Conservation (phyloP, 1,140 invertebrate species). For the Halotydeus destructor region DNA sequence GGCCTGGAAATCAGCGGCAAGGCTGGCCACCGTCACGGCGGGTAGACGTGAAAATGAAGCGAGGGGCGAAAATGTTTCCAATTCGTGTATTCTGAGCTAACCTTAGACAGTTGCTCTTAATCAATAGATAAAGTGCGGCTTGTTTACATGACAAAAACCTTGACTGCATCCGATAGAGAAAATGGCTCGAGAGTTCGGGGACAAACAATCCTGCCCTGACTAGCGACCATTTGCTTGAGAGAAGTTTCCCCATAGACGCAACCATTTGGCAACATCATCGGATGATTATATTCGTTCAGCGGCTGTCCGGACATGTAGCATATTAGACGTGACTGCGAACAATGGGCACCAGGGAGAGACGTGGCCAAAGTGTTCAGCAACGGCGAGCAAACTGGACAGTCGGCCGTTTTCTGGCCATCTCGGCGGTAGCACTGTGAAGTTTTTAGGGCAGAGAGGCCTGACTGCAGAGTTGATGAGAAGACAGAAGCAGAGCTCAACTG, state of each 20-base stretch:
- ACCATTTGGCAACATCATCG: constrained; percentile 94
- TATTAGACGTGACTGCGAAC: constrained; percentile 77
- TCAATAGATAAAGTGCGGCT: too few relatives aligned
- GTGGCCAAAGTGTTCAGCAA: constrained; percentile 66
- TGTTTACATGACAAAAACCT: constrained; percentile 88
- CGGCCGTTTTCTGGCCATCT: constrained; percentile 37
- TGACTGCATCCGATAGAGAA: constrained; percentile 68
- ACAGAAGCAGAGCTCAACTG: constrained; percentile 75
- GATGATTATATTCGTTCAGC: constrained; percentile 92
- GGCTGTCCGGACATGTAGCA: constrained; percentile 72
- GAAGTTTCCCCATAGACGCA: constrained; percentile 91
- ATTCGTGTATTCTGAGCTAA: too few relatives aligned
- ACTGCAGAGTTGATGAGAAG: constrained; percentile 70
- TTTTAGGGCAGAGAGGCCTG: constrained; percentile 81
- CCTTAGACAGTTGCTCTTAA: too few relatives aligned
- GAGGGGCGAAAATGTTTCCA: too few relatives aligned
- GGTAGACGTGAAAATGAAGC: too few relatives aligned
- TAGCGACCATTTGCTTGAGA: constrained; percentile 66
- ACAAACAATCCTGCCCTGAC: constrained; percentile 67
- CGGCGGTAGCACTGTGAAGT: constrained; percentile 44
- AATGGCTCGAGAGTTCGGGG: constrained; percentile 76
- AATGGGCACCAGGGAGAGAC: constrained; percentile 78
- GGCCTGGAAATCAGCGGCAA: too few relatives aligned
- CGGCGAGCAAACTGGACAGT: constrained; percentile 80
- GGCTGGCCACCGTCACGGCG: too few relatives aligned